A percentile compares a stretch with the other conserved stretches of the same genome.
These are phyloP conservation scores for Xerus rutilus DNA, from an alignment of 2,797 vertebrate species.

Conservation along the genomic window DNA sequence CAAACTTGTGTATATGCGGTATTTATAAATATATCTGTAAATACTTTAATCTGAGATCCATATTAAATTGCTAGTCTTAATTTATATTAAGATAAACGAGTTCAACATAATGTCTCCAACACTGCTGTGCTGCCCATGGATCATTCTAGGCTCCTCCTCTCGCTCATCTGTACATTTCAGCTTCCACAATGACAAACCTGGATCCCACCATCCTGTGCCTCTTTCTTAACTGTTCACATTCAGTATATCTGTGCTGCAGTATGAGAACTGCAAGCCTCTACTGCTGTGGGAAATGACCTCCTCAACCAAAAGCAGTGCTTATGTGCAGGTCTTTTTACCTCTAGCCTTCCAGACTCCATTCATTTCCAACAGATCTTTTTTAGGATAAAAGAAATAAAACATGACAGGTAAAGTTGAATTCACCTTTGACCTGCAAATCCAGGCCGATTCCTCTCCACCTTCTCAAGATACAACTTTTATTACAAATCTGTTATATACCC, in stretches of 20 bases:
- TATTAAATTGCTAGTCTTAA: neutral
- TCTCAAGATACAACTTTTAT: neutral
- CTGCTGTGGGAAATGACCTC: neutral
- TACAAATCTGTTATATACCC: neutral
- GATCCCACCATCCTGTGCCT: no score
- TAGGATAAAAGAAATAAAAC: neutral
- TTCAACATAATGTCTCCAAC: neutral
- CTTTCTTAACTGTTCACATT: neutral
- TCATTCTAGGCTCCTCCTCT: neutral
- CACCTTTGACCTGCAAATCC: neutral
- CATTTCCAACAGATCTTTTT: neutral
- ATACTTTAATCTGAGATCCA: neutral
- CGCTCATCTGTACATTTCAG: neutral
- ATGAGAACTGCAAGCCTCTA: neutral
- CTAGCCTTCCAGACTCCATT: neutral
- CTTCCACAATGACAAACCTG: neutral
- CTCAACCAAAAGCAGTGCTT: neutral
- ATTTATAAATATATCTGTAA: neutral
- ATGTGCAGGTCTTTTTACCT: neutral
- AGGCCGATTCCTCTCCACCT: neutral
- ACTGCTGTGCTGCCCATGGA: neutral
- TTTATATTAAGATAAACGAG: neutral
- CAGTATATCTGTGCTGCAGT: accelerated
- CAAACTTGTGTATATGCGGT: neutral
- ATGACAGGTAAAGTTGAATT: neutral